These are phyloP conservation scores for Strigops habroptila DNA, from an alignment of 2,113 vertebrate genomes.

Conservation along the genomic window DNA sequence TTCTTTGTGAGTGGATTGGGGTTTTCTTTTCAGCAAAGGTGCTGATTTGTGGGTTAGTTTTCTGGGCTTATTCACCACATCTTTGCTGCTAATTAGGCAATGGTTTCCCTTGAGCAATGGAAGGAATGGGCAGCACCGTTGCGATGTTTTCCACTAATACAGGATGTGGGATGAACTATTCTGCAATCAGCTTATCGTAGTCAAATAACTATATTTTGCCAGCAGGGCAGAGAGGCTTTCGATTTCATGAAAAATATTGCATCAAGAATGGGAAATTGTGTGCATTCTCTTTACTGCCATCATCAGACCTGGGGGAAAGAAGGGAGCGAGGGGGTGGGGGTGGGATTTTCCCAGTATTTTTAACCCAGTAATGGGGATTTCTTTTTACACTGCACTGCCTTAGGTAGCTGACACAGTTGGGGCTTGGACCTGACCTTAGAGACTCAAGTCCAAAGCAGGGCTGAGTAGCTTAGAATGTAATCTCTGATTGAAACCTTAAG, in stretches of 20 bases:
- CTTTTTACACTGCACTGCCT: not conserved
- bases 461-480: not conserved
- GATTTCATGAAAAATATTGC: slow-evolving; percentile 57
- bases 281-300: slow-evolving; percentile 1
- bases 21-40: slow-evolving; percentile 44
- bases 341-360: slow-evolving; percentile 51
- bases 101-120: slow-evolving; percentile 47
- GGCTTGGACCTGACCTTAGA: not conserved
- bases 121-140: slow-evolving; percentile 37
- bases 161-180: slow-evolving; percentile 59
- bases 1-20: not conserved
- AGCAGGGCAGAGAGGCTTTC: slow-evolving; percentile 41
- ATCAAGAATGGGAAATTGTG: slow-evolving; percentile 43
- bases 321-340: no score
- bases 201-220: slow-evolving; percentile 33
- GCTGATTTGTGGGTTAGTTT: not conserved
- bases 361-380: not conserved
- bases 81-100: not conserved
- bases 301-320: not conserved
- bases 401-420: not conserved
- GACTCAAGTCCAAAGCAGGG: not conserved
- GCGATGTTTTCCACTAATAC: slow-evolving; percentile 53
- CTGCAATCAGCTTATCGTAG: slow-evolving; percentile 19
- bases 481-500: not conserved
- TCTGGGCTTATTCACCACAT: slow-evolving; percentile 7